A percentile compares a stretch with the other conserved stretches of the same genome.
Conservation (phyloP, 1,140 invertebrate genomes). For the Cylas formicarius region DNA sequence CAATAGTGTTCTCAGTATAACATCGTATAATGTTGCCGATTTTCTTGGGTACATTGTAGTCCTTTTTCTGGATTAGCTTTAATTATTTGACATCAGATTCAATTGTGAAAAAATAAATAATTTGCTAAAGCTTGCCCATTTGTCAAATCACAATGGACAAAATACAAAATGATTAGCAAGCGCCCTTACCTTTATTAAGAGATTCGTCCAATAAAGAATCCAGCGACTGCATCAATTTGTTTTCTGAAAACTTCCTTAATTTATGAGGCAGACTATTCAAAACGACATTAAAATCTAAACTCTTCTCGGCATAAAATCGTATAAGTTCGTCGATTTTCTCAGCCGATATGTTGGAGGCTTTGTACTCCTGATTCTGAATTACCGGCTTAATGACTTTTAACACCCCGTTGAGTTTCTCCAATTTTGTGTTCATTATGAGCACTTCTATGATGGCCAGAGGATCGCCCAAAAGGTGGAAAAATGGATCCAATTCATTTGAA, state of each 20-base stretch:
- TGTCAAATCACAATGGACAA: too few species aligned
- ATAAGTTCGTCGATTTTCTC: conserved; percentile 59
- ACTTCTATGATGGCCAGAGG: conserved; percentile 66
- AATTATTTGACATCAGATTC: too few species aligned
- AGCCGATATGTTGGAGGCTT: conserved; percentile 41
- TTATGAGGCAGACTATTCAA: conserved; percentile 37
- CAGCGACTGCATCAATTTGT: conserved; percentile 45
- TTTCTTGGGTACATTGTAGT: too few species aligned
- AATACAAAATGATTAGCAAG: too few species aligned
- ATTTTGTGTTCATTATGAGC: conserved; percentile 66
- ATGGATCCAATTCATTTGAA: conserved; percentile 44
- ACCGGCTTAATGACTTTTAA: conserved; percentile 38
- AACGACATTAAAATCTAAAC: conserved; percentile 60
- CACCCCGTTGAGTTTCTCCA: conserved; percentile 56
- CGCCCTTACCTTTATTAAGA: conserved; percentile 41
- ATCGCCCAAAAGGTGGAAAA: conserved; percentile 57
- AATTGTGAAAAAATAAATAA: too few species aligned
- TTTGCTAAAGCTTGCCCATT: too few species aligned
- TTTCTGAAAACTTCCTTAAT: conserved; percentile 43
- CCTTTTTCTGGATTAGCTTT: too few species aligned
- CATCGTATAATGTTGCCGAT: too few species aligned
- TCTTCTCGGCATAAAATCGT: conserved; percentile 63
- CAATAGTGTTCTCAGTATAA: too few species aligned
- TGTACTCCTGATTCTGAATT: conserved; percentile 27
- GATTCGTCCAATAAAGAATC: conserved; percentile 49